Conservation (phyloP, 1,140 invertebrate species). For the Drosophila sp. region DNA sequence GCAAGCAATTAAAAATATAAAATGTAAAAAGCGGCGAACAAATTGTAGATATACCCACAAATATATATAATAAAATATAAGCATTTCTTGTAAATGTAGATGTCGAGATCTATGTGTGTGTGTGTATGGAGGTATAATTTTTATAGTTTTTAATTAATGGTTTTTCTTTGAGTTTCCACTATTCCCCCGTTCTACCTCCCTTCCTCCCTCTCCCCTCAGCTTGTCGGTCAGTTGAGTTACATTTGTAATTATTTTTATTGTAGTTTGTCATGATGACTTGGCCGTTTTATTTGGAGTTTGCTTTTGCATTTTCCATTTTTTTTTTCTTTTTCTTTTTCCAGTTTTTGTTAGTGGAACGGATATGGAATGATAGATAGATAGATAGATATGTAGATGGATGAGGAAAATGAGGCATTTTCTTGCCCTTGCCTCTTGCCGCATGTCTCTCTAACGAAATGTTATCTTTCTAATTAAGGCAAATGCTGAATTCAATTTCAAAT, state of each 20-base stretch:
- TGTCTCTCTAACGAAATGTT: not conserved
- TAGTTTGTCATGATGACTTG: slow-evolving; percentile 51
- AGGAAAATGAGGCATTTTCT: not conserved
- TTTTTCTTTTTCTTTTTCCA: not conserved
- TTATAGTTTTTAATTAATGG: slow-evolving; percentile 82
- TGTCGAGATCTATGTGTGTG: slow-evolving; percentile 24
- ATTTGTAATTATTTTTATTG: slow-evolving; percentile 61
- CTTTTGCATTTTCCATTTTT: slow-evolving; percentile 3
- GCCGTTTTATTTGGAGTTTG: slow-evolving; percentile 14
- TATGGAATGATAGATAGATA: not conserved
- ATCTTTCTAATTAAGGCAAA: slow-evolving; percentile 14
- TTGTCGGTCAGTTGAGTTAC: slow-evolving; percentile 47
- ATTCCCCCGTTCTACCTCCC: slow-evolving; percentile 6
- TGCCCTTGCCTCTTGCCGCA: not conserved
- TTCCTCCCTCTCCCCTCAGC: not conserved
- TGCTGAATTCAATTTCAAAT: slow-evolving; percentile 8
- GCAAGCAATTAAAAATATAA: slow-evolving; percentile 59
- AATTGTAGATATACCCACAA: slow-evolving; percentile 11
- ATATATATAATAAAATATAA: slow-evolving; percentile 54
- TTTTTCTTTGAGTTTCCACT: slow-evolving; percentile 58
- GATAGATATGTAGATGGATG: not conserved
- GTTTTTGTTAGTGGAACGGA: not conserved
- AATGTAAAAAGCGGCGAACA: slow-evolving; percentile 43
- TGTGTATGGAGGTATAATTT: slow-evolving; percentile 64
- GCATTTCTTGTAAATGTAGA: slow-evolving; percentile 20